phyloP scores from a whole-genome alignment of 2,113 vertebrate genomes.

The Platycercus adscitus region DNA sequence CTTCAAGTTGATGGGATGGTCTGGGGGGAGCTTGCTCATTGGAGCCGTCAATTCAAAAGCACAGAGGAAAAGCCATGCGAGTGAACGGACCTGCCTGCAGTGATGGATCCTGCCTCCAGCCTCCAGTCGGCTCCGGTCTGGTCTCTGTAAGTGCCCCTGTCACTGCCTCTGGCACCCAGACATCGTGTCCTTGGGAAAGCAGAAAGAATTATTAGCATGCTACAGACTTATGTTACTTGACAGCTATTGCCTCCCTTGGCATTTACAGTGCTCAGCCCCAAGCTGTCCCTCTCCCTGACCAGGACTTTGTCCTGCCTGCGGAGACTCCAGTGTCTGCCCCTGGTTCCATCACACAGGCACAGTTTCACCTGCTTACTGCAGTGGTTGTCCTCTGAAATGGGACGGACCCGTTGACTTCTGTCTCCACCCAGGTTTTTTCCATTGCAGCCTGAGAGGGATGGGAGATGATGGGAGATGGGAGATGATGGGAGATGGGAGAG shows the following conservation, averaged over 20 bases:
- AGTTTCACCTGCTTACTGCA: constrained; percentile 43
- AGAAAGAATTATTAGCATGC: constrained; percentile 50
- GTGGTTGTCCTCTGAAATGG: constrained; percentile 61
- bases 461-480: background rate
- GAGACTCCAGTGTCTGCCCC: background rate
- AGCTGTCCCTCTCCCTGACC: background rate
- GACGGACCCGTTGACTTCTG: constrained; percentile 54
- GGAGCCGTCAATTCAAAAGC: constrained; percentile 40
- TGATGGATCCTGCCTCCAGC: background rate
- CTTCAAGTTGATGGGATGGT: background rate
- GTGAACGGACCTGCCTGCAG: background rate
- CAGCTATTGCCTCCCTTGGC: constrained; percentile 45
- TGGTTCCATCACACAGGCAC: background rate
- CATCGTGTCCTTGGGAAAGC: constrained; percentile 57
- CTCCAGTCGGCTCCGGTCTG: constrained; percentile 10
- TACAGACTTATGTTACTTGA: constrained; percentile 36
- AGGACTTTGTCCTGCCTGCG: background rate
- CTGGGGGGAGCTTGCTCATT: background rate
- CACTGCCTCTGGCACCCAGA: constrained; percentile 54
- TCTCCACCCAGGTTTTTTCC: constrained; percentile 57
- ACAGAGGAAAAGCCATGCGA: background rate
- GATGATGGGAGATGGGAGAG: background rate
- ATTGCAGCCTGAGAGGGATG: constrained; percentile 17
- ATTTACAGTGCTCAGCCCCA: background rate
- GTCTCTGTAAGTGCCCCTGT: constrained; percentile 46